phyloP scores from a whole-genome alignment of 1,140 invertebrate genomes.

The Holotrichia oblita region DNA sequence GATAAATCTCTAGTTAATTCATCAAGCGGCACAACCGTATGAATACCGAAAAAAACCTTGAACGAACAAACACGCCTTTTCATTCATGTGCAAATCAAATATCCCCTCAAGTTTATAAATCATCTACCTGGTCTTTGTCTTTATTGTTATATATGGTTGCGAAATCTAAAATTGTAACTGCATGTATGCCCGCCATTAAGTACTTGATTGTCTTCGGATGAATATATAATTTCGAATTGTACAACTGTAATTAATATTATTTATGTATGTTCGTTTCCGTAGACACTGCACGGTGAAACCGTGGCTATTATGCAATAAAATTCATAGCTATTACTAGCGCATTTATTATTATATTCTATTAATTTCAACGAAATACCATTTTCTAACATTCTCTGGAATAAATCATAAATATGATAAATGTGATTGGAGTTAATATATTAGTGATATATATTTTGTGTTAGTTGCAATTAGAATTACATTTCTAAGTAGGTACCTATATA shows the following conservation, averaged over 20 bases:
- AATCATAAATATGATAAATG: neutral
- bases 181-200: constrained; percentile 1
- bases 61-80: neutral
- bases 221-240: constrained; percentile 18
- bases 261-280: neutral
- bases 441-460: neutral
- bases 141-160: neutral
- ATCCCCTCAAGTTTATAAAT: constrained; percentile 6
- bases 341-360: neutral
- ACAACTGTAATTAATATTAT: constrained; percentile 18
- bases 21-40: neutral
- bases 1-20: constrained; percentile 15
- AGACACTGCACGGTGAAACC: neutral
- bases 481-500: no score
- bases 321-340: neutral
- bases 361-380: neutral
- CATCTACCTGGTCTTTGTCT: neutral
- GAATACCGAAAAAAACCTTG: neutral
- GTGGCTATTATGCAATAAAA: neutral
- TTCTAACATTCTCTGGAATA: neutral
- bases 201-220: constrained; percentile 4
- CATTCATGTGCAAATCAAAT: constrained; percentile 20
- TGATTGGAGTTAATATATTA: no score
- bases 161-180: constrained; percentile 3
- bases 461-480: neutral